These are phyloP conservation scores for Aspidiotus rigidus DNA, from an alignment of 2,888 invertebrate genomes.

Conservation along the genomic window DNA sequence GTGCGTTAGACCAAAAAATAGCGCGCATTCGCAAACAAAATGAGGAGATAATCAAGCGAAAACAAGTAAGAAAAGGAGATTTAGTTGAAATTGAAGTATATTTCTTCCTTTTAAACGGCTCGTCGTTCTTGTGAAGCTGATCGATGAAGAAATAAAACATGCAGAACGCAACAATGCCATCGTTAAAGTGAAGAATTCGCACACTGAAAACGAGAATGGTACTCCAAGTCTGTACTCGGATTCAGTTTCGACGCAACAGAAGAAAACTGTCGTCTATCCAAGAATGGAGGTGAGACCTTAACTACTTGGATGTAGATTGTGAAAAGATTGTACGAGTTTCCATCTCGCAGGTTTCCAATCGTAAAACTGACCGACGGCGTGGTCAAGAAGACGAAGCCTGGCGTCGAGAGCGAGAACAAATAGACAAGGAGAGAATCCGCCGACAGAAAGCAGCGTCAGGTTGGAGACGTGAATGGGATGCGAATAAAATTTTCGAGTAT, in stretches of 20 bases:
- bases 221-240: slow-evolving; percentile 13
- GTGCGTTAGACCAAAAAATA: slow-evolving; percentile 14
- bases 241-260: neutral
- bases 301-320: too few species aligned
- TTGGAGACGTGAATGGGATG: slow-evolving; percentile 28
- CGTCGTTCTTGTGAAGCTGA: slow-evolving; percentile 3
- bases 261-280: neutral
- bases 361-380: neutral
- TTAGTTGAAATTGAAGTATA: neutral
- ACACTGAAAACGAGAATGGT: neutral
- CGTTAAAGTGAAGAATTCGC: slow-evolving; percentile 7
- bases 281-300: neutral
- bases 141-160: slow-evolving; percentile 16
- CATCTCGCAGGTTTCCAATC: neutral
- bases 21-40: slow-evolving; percentile 24
- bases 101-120: neutral
- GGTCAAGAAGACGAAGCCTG: slow-evolving; percentile 7
- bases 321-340: too few species aligned
- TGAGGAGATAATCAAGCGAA: neutral
- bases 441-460: slow-evolving; percentile 26
- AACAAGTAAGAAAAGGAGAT: neutral
- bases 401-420: slow-evolving; percentile 17
- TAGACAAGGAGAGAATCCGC: slow-evolving; percentile 18
- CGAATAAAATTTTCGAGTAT: slow-evolving; percentile 19
- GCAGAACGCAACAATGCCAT: slow-evolving; percentile 17